A percentile compares a stretch with the other conserved stretches of the same genome.
Evolutionary conservation across 2,888 invertebrate genomes (phyloP).

Genomic region (Emesis russula): DNA sequence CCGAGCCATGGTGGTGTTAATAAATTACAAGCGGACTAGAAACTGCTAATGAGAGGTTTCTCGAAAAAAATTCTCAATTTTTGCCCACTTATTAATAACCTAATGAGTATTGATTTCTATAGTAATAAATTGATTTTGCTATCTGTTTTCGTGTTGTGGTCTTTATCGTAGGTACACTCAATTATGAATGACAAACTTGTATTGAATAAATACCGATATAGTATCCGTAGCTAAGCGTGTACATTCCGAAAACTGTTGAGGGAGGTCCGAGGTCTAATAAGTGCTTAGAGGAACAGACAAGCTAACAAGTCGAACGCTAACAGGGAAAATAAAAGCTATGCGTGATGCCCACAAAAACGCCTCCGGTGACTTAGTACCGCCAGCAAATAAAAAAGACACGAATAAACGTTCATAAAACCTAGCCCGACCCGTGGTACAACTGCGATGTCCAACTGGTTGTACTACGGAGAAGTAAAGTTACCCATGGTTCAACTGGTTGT

Average conservation of each 20-base stretch:
- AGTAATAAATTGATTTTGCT: too few species aligned
- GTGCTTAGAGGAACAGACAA: conserved; percentile 88
- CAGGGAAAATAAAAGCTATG: conserved; percentile 94
- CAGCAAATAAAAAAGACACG: conserved; percentile 83
- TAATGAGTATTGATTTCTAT: too few species aligned
- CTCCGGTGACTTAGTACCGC: conserved; percentile 91
- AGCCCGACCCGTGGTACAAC: too few species aligned
- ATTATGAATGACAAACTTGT: conserved; percentile 6
- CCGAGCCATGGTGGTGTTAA: too few species aligned
- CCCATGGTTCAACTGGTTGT: too few species aligned
- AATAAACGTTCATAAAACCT: too few species aligned
- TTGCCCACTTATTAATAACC: too few species aligned
- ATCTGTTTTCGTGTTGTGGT: not conserved
- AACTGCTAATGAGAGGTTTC: too few species aligned
- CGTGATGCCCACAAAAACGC: conserved; percentile 92
- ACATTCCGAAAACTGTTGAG: conserved; percentile 42
- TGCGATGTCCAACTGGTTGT: too few species aligned
- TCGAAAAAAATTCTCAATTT: too few species aligned
- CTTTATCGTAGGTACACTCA: not conserved
- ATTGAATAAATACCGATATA: conserved; percentile 5
- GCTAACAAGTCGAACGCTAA: conserved; percentile 93
- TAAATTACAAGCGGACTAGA: too few species aligned
- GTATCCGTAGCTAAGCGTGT: conserved; percentile 4
- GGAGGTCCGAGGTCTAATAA: conserved; percentile 88
- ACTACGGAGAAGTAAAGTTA: too few species aligned